These are phyloP conservation scores for Polylopha cassiicola DNA, from an alignment of 2,888 invertebrate species.

Conservation along the genomic window DNA sequence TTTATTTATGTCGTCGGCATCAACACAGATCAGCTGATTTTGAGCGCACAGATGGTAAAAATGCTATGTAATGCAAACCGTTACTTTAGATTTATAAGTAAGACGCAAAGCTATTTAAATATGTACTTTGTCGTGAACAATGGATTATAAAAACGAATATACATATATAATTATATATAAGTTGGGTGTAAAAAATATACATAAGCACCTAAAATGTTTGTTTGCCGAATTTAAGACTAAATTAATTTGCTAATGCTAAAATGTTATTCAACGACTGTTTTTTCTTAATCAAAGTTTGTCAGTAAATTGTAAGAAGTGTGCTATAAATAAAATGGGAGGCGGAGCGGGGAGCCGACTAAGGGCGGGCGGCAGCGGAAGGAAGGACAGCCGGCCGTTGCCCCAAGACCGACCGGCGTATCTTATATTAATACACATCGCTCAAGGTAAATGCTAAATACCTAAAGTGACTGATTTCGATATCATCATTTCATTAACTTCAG, in stretches of 20 bases:
- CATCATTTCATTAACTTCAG: slow-evolving; percentile 17
- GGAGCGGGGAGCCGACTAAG: slow-evolving; percentile 30
- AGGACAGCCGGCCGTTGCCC: slow-evolving; percentile 61
- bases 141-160: too few species aligned
- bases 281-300: too few species aligned
- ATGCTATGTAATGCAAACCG: slow-evolving; percentile 14
- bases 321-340: slow-evolving; percentile 16
- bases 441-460: slow-evolving; percentile 19
- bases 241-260: too few species aligned
- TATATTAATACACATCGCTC: slow-evolving; percentile 17
- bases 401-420: slow-evolving; percentile 27
- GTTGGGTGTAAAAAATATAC: too few species aligned
- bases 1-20: slow-evolving; percentile 33
- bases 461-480: slow-evolving; percentile 9
- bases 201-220: too few species aligned
- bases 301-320: too few species aligned
- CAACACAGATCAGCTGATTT: slow-evolving; percentile 67
- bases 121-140: slow-evolving; percentile 4
- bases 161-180: too few species aligned
- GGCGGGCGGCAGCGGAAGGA: slow-evolving; percentile 48
- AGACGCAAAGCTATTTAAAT: not conserved
- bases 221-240: too few species aligned
- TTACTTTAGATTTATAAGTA: too few species aligned
- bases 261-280: too few species aligned
- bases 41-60: slow-evolving; percentile 28